These are phyloP conservation scores for Oenanthe oenanthe DNA, from an alignment of 2,113 vertebrate genomes.

Conservation along the genomic window DNA sequence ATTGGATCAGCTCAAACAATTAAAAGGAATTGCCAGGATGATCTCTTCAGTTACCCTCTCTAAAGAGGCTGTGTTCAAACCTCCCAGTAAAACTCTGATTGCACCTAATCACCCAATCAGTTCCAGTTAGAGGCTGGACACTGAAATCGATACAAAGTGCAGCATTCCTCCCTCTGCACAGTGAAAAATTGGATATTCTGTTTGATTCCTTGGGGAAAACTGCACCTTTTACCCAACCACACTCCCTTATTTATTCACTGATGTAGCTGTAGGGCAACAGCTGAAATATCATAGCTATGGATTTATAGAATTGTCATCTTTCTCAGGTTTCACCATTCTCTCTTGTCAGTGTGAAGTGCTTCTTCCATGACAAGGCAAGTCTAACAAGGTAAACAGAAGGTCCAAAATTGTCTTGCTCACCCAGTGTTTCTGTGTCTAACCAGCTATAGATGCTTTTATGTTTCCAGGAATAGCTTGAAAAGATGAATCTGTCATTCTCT, in stretches of 20 bases:
- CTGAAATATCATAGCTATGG: neutral
- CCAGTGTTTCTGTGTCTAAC: neutral
- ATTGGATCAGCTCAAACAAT: neutral
- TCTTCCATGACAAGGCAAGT: neutral
- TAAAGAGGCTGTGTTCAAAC: neutral
- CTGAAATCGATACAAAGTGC: neutral
- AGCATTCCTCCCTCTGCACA: neutral
- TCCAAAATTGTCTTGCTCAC: neutral
- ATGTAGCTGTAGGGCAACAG: neutral
- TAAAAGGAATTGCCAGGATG: neutral
- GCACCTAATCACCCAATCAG: neutral
- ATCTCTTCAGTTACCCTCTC: neutral
- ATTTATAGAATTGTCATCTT: neutral
- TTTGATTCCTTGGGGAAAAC: neutral
- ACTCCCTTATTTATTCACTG: neutral
- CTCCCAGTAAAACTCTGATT: neutral
- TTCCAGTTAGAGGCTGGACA: neutral
- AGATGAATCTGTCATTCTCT: neutral
- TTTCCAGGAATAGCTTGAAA: constrained; percentile 12
- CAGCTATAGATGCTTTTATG: neutral
- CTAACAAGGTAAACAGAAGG: neutral
- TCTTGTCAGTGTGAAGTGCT: neutral
- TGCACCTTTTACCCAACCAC: neutral
- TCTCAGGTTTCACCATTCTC: neutral
- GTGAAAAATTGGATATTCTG: neutral